These are phyloP conservation scores for Parazoanthus darwini DNA, from an alignment of 92 coral and sea anemone genomes.

Conservation along the genomic window DNA sequence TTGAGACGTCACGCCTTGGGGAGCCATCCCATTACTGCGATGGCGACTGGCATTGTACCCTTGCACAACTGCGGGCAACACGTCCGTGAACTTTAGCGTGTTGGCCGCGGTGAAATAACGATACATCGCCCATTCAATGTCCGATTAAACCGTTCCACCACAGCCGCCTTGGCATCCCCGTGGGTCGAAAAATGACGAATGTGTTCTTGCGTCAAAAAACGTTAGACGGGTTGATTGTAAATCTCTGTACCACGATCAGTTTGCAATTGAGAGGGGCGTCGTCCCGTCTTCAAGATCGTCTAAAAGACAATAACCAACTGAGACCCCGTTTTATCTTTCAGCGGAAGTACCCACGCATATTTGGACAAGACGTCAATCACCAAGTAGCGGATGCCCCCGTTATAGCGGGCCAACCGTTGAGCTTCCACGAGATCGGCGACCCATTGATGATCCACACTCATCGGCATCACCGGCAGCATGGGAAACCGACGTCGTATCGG, in stretches of 20 bases:
- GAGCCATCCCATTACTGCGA: too few relatives aligned
- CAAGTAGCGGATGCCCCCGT: background rate
- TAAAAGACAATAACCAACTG: background rate
- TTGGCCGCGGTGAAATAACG: constrained; percentile 3
- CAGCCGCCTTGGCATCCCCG: constrained; percentile 25
- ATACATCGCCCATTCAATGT: constrained; percentile 1
- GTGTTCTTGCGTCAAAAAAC: too few relatives aligned
- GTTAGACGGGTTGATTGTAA: too few relatives aligned
- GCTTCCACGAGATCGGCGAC: background rate
- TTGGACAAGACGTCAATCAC: constrained; percentile 3
- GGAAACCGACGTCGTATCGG: constrained; percentile 26
- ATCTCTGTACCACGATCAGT: too few relatives aligned
- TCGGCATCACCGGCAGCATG: background rate
- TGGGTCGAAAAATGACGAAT: background rate
- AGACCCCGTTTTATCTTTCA: background rate
- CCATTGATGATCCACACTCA: background rate
- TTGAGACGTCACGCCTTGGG: too few relatives aligned
- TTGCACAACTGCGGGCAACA: constrained; percentile 24
- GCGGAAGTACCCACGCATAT: background rate
- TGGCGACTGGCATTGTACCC: too few relatives aligned
- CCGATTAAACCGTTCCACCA: background rate
- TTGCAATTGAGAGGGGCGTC: too few relatives aligned
- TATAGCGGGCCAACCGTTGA: background rate
- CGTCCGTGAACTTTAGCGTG: constrained; percentile 42
- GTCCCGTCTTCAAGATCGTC: too few relatives aligned